Evolutionary conservation across 2,888 invertebrate genomes (phyloP).

Genomic region (Archaeoteleia sp.): DNA sequence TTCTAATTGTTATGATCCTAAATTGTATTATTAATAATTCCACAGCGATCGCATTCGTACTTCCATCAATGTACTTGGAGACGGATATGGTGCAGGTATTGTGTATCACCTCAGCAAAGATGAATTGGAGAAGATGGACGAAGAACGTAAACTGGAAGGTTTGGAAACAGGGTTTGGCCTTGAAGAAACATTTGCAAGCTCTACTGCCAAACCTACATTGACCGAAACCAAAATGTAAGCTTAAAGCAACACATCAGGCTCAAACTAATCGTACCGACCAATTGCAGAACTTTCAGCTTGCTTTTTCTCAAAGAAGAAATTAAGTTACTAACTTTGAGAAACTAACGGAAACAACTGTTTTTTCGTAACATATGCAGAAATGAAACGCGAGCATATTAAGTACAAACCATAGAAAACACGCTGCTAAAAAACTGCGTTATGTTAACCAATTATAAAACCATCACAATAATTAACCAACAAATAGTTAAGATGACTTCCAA

Average conservation of each 20-base stretch:
- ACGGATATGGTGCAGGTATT: constrained; percentile 85
- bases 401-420: constrained; percentile 53
- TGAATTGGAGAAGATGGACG: constrained; percentile 75
- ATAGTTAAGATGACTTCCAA: constrained; percentile 1
- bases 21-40: too few relatives aligned
- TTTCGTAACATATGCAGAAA: constrained; percentile 7
- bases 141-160: constrained; percentile 61
- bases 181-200: constrained; percentile 26
- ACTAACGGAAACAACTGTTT: constrained; percentile 18
- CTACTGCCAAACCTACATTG: constrained; percentile 39
- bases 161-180: constrained; percentile 60
- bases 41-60: constrained; percentile 78
- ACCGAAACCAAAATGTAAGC: constrained; percentile 65
- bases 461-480: constrained; percentile 1
- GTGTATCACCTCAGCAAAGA: constrained; percentile 80
- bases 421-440: constrained; percentile 15
- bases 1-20: too few relatives aligned
- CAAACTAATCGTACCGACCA: constrained; percentile 4
- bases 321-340: constrained; percentile 18
- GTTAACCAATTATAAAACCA: constrained; percentile 11
- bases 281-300: constrained; percentile 13
- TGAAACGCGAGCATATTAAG: constrained; percentile 57
- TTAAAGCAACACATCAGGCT: not conserved
- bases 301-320: constrained; percentile 2
- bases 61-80: constrained; percentile 84